Base-by-base conservation (phyloP, 2,888 invertebrate species). In the Oscheius onirici region DNA sequence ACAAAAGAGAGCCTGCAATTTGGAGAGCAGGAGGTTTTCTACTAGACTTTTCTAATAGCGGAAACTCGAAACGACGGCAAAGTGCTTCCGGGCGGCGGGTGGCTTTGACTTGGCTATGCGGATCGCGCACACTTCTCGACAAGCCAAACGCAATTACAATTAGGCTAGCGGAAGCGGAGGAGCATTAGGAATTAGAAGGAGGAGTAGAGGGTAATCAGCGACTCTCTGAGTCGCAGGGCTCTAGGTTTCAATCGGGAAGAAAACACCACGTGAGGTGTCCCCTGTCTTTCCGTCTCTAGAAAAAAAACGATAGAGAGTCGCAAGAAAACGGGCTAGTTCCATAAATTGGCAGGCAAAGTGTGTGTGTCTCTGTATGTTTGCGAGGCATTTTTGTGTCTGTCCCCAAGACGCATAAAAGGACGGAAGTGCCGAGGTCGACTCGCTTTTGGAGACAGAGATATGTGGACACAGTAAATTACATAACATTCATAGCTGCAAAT, bases 31-130 rank as follows among this genome's bases (percentile, higher is more conserved):
- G n/a, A n/a, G n/a, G n/a, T n/a, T n/a, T n/a, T 20, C 17, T 20
- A 49, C 17, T 17, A 2, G 1, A 17, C 17, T 1, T 10, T 17
- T 10, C 17, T n/a, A n/a, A n/a, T n/a, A 46, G 46, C 46, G 46
- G 17, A 22, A 49, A 6, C 49, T 15, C 34, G 34, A 34, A 34
- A 34, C 8, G 34, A 8, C 20, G 26, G 49, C 46, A 60, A 60
- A 60, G 60, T 60, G 63, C 46, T 63, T 63, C 63, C 63, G 28
- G 58, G n/a, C n/a, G 22, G 49, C 49, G 63, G 49, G 22, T 26
- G 34, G 63, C 63, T 63, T 63, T 63, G 63, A 63, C 49, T 26
- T 34, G 8, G 34, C n/a, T n/a, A n/a, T n/a, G n/a, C 28, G 46
- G 28, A 28, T 26, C 15, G 46, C 63, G 49, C 34, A 34, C 28